Base-by-base conservation (phyloP, 64 coral and sea anemone genomes). In the Montipora sp. region DNA sequence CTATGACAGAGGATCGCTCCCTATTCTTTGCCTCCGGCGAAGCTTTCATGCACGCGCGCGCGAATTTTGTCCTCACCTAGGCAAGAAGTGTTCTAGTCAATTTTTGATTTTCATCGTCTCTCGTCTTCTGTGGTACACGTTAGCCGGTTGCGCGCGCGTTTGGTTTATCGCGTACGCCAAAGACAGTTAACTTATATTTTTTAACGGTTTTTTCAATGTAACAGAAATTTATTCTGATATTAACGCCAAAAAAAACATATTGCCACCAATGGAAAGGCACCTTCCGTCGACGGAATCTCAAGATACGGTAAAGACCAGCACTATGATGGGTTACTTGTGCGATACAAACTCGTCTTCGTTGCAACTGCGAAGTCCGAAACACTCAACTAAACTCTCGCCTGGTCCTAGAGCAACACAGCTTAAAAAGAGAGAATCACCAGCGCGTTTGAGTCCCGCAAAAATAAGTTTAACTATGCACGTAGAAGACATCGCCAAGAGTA, bases 401-500 rank as follows among this genome's bases (percentile, higher is more conserved):
- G 44, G 36, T 12, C 36, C 75, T 77, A 14, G 14, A 47, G 46
- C 12, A 15, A 14, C 75, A 77, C 36, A 77, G 11, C 10, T 3
- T n/a, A 18, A 78, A 78, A 13, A 19, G 1, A 78, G 47, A 78
- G 75, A 50, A 16, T 45, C 47, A 44, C 16, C 60, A 18, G n/a
- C 16, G 68, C 82, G 44, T 71, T 85, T 85, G 65, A 85, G 65
- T 43, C 46, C 61, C 8, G 5, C 61, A 48, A 45, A 85, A 20
- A 36, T 85, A 2, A 83, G 80, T 43, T 67, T 83, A 43, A 85
- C 16, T 6, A 48, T 85, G 82, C 36, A 36, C 19, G 80, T 63
- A 18, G 65, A 51, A 10, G 82, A 71, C 16, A 49, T 48, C 15
- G 82, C 75, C 9, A 45, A 71, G 51, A 71, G 18, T 14, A 46